phyloP scores from a whole-genome alignment of 2,888 invertebrate genomes.

The Gibbula magus region DNA sequence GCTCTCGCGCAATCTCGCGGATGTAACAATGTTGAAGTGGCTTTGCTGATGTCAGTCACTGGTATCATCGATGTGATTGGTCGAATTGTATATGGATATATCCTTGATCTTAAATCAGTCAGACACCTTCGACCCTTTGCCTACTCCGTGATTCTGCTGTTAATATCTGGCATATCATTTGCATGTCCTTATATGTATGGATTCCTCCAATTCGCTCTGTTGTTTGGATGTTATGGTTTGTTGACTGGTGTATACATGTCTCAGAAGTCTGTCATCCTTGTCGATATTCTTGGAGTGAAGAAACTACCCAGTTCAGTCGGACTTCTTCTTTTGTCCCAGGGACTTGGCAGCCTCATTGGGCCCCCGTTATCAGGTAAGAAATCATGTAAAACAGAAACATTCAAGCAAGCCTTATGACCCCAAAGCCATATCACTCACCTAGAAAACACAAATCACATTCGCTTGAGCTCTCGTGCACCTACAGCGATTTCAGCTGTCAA shows the following conservation, averaged over 20 bases:
- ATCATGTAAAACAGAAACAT: too few relatives aligned
- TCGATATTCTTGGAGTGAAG: slow-evolving; percentile 63
- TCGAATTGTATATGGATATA: slow-evolving; percentile 50
- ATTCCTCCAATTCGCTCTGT: slow-evolving; percentile 45
- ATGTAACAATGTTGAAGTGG: slow-evolving; percentile 47
- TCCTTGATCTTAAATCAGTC: slow-evolving; percentile 53
- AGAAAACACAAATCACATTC: too few relatives aligned
- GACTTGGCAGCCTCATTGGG: slow-evolving; percentile 60
- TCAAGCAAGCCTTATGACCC: too few relatives aligned
- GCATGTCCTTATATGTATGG: slow-evolving; percentile 47
- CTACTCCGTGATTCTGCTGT: slow-evolving; percentile 58
- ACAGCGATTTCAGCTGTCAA: too few relatives aligned
- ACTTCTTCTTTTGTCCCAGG: slow-evolving; percentile 60
- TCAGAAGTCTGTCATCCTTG: slow-evolving; percentile 65
- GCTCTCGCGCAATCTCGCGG: slow-evolving; percentile 56
- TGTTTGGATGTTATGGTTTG: slow-evolving; percentile 56
- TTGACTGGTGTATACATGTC: slow-evolving; percentile 61
- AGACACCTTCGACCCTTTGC: slow-evolving; percentile 52
- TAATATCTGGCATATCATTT: slow-evolving; percentile 51
- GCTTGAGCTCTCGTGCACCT: too few relatives aligned
- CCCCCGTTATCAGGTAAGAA: slow-evolving; percentile 63
- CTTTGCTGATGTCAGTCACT: slow-evolving; percentile 56
- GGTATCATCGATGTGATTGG: slow-evolving; percentile 57
- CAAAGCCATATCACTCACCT: too few relatives aligned
- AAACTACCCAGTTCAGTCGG: slow-evolving; percentile 64